Percentiles rank a stretch among this genome's conserved stretches.
These are phyloP conservation scores for Scortum barcoo DNA, from an alignment of 2,113 vertebrate genomes.

Conservation along the genomic window DNA sequence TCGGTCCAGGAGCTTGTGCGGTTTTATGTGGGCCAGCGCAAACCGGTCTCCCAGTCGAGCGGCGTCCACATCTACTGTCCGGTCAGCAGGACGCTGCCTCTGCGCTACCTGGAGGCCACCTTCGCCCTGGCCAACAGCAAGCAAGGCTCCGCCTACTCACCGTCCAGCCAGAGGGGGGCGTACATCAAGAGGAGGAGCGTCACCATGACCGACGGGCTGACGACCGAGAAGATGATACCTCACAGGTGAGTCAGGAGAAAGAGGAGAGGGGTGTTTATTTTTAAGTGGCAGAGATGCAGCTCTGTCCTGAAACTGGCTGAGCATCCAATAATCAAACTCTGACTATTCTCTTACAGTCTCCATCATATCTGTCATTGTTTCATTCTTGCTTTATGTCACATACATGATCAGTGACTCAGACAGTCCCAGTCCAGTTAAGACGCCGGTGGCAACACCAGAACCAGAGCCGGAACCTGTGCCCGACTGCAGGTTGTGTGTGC, in stretches of 20 bases:
- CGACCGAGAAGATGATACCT: constrained; percentile 92
- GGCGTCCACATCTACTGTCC: constrained; percentile 94
- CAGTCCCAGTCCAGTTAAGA: constrained; percentile 77
- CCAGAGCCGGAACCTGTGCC: constrained; percentile 77
- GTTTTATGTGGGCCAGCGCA: constrained; percentile 92
- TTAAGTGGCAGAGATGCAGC: no score
- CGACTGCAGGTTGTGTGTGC: constrained; percentile 78
- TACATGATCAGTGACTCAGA: constrained; percentile 77
- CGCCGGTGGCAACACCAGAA: constrained; percentile 71
- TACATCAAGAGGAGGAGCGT: constrained; percentile 97
- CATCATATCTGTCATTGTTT: constrained; percentile 23
- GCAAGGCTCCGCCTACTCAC: constrained; percentile 87
- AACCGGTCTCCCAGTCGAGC: constrained; percentile 90
- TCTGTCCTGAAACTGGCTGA: background rate
- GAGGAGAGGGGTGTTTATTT: background rate
- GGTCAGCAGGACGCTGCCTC: constrained; percentile 94
- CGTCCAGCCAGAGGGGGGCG: constrained; percentile 90
- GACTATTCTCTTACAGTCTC: constrained; percentile 1
- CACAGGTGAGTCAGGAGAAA: constrained; percentile 87
- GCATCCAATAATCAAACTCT: background rate
- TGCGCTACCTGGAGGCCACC: constrained; percentile 97
- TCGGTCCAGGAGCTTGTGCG: constrained; percentile 92
- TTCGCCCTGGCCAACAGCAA: constrained; percentile 91
- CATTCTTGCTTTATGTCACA: constrained; percentile 64
- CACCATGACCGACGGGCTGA: constrained; percentile 96